A percentile compares a stretch with the other conserved stretches of the same genome.
These are phyloP conservation scores for Mnemiopsis leidyi DNA, from an alignment of 37 sponge, comb jelly and placozoan species.

Conservation along the genomic window DNA sequence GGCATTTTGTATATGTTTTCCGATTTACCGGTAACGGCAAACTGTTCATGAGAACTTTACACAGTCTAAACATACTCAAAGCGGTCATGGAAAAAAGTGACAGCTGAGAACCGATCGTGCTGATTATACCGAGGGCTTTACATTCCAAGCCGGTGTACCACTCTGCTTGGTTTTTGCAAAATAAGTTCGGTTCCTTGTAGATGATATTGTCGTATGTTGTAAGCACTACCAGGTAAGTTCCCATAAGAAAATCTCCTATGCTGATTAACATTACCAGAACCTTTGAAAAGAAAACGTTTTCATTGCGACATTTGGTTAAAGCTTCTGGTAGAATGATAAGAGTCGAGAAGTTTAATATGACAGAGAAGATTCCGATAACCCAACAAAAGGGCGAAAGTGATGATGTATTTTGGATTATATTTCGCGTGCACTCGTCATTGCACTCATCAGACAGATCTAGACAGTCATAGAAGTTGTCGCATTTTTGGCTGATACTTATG, in stretches of 20 bases:
- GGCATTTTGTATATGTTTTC: not conserved
- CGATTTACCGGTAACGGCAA: not conserved
- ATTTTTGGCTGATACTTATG: not conserved
- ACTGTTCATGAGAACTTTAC: not conserved
- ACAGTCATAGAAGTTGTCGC: not conserved
- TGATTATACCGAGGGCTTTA: not conserved
- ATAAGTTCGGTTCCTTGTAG: not conserved
- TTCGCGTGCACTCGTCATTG: not conserved
- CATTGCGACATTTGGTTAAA: not conserved
- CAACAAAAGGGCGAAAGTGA: not conserved
- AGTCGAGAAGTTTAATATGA: not conserved
- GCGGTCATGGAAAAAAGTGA: not conserved
- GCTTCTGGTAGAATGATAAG: not conserved
- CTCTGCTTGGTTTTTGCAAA: not conserved
- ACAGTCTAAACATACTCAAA: not conserved
- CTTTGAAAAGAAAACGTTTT: not conserved
- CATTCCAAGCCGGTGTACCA: not conserved
- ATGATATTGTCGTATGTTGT: not conserved
- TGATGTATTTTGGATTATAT: not conserved
- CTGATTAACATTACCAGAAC: not conserved
- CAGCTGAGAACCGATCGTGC: not conserved
- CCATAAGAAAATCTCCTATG: not conserved
- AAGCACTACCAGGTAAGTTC: not conserved
- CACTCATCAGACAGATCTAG: constrained; percentile 1
- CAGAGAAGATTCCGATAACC: not conserved